Percentiles rank a stretch among this genome's conserved stretches.
Evolutionary conservation across 2,113 vertebrate genomes (phyloP).

Genomic region (Actenoides hombroni): DNA sequence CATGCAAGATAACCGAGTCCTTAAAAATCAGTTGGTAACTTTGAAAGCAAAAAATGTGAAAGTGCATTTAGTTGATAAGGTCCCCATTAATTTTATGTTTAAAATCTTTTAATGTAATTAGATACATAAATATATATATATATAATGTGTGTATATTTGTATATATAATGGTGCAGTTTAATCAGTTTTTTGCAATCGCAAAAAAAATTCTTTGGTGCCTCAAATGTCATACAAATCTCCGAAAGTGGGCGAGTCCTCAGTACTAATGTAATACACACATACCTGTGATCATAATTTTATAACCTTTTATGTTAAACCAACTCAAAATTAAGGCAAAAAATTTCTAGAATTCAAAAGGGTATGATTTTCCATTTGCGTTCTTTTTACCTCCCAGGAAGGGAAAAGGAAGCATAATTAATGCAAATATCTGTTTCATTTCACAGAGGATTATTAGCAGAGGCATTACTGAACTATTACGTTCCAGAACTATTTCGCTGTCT

Average conservation of each 20-base stretch:
- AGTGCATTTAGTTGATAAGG: slow-evolving; percentile 21
- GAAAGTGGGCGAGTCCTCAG: neutral
- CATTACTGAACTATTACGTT: neutral
- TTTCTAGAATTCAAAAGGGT: neutral
- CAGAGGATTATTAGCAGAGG: slow-evolving; percentile 22
- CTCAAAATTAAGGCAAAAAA: slow-evolving; percentile 36
- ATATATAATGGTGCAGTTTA: slow-evolving; percentile 15
- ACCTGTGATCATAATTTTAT: slow-evolving; percentile 66
- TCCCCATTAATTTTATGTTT: neutral
- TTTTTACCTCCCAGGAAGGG: neutral
- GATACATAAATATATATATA: slow-evolving; percentile 22
- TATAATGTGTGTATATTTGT: neutral
- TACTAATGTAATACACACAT: slow-evolving; percentile 31
- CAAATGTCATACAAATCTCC: neutral
- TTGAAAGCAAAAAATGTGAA: slow-evolving; percentile 3
- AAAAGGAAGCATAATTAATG: neutral
- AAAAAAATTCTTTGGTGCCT: slow-evolving; percentile 61
- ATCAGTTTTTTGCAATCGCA: neutral
- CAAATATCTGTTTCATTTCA: neutral
- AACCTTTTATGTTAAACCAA: neutral
- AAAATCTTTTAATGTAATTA: neutral
- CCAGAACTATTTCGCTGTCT: neutral
- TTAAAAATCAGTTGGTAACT: neutral
- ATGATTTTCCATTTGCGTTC: neutral
- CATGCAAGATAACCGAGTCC: neutral